These are phyloP conservation scores for Aphis gossypii DNA, from an alignment of 1,140 invertebrate species.

Conservation along the genomic window DNA sequence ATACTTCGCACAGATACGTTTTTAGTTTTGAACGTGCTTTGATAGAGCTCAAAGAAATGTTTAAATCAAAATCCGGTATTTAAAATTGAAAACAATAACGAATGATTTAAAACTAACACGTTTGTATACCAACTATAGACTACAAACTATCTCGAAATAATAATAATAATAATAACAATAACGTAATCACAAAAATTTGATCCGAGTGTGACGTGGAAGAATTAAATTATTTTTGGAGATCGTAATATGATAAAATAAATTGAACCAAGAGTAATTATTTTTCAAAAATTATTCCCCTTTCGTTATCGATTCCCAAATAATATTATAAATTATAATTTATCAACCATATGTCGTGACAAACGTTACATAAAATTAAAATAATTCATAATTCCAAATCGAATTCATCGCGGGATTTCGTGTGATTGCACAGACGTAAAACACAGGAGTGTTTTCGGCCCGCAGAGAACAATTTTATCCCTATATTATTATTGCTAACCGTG, in stretches of 20 bases:
- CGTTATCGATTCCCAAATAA: not conserved
- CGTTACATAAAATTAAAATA: not conserved
- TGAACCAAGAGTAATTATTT: not conserved
- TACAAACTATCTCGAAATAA: not conserved
- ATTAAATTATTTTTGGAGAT: not conserved
- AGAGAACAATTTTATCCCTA: not conserved
- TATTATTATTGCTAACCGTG: not conserved
- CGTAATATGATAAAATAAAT: not conserved
- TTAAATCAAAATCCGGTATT: not conserved
- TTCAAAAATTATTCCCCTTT: not conserved
- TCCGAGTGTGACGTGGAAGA: not conserved
- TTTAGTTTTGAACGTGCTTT: not conserved
- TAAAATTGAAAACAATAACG: not conserved
- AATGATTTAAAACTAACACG: not conserved
- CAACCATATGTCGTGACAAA: not conserved
- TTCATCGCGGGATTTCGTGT: not conserved
- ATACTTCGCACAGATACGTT: not conserved
- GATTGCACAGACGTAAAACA: not conserved
- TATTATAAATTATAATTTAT: not conserved
- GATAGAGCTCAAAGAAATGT: not conserved
- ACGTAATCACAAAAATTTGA: not conserved
- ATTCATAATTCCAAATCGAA: not conserved
- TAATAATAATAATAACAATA: no score
- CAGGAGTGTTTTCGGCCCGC: not conserved
- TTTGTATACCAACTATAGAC: not conserved